These are phyloP conservation scores for Eumaeus atala DNA, from an alignment of 1,140 invertebrate genomes.

Conservation along the genomic window DNA sequence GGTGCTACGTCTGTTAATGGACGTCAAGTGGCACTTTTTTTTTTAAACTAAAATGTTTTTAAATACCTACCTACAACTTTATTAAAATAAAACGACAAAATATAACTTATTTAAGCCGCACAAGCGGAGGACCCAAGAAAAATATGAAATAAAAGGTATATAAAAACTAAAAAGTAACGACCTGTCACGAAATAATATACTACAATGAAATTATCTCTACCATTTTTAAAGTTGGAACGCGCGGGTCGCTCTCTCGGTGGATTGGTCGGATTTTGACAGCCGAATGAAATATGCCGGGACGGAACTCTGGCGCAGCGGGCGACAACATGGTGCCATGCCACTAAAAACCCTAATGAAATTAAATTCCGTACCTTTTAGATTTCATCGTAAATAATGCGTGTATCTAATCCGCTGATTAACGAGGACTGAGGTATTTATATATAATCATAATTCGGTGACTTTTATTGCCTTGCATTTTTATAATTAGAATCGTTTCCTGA, in stretches of 20 bases:
- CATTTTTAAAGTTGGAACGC: conserved; percentile 65
- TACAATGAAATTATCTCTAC: conserved; percentile 71
- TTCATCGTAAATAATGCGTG: conserved; percentile 67
- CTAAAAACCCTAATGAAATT: conserved; percentile 69
- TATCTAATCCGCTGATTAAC: conserved; percentile 72
- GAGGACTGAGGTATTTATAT: conserved; percentile 31
- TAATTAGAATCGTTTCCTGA: not conserved
- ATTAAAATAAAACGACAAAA: conserved; percentile 20
- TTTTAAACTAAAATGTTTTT: conserved; percentile 5
- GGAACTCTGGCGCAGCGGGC: conserved; percentile 55
- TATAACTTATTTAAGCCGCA: conserved; percentile 21
- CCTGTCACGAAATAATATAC: conserved; percentile 73
- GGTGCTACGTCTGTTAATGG: not conserved
- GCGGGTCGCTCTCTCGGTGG: conserved; percentile 27
- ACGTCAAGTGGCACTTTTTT: not conserved
- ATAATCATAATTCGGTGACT: conserved; percentile 16
- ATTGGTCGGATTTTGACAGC: conserved; percentile 64
- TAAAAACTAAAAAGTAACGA: conserved; percentile 71
- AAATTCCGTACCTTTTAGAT: conserved; percentile 70
- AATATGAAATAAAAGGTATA: conserved; percentile 56
- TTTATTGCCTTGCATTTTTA: not conserved
- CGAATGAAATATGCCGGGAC: conserved; percentile 60
- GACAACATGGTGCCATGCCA: conserved; percentile 54
- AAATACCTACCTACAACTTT: conserved; percentile 5
- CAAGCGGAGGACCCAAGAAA: conserved; percentile 38